phyloP scores from a whole-genome alignment of 2,888 invertebrate species.

The Iphiclides podalirius region DNA sequence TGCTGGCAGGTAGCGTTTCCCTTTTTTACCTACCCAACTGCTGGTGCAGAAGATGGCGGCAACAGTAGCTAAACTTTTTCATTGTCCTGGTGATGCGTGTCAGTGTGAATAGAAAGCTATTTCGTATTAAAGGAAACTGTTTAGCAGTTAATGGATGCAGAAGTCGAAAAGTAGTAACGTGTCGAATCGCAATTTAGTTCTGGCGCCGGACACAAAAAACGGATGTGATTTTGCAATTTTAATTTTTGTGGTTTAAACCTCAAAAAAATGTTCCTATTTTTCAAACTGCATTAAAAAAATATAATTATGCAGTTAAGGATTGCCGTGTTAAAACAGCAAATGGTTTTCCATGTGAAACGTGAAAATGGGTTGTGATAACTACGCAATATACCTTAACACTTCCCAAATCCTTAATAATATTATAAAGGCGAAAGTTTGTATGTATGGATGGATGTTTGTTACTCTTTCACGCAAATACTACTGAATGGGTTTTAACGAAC shows the following conservation, averaged over 20 bases:
- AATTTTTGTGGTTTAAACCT: not conserved
- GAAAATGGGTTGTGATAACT: too few species aligned
- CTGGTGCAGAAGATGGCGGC: conserved; percentile 46
- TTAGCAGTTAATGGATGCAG: conserved; percentile 15
- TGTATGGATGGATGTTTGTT: too few species aligned
- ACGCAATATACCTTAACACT: too few species aligned
- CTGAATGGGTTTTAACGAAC: too few species aligned
- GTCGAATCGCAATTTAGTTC: conserved; percentile 41
- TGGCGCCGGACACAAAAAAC: conserved; percentile 26
- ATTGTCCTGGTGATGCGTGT: conserved; percentile 63
- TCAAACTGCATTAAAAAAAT: not conserved
- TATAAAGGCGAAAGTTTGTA: too few species aligned
- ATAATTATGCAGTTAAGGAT: not conserved
- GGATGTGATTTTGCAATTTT: conserved; percentile 3
- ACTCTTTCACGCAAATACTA: too few species aligned
- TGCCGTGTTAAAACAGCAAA: too few species aligned
- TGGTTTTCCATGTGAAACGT: too few species aligned
- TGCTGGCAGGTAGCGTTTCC: conserved; percentile 58
- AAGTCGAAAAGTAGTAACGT: conserved; percentile 20
- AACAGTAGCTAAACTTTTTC: conserved; percentile 71
- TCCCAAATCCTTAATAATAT: too few species aligned
- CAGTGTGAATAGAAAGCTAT: conserved; percentile 68
- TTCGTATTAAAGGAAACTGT: conserved; percentile 46
- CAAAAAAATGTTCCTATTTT: not conserved
- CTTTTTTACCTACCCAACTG: conserved; percentile 44